A percentile compares a stretch with the other conserved stretches of the same genome.
Conservation (phyloP, 2,113 vertebrate species). For the Corythaeola cristata region DNA sequence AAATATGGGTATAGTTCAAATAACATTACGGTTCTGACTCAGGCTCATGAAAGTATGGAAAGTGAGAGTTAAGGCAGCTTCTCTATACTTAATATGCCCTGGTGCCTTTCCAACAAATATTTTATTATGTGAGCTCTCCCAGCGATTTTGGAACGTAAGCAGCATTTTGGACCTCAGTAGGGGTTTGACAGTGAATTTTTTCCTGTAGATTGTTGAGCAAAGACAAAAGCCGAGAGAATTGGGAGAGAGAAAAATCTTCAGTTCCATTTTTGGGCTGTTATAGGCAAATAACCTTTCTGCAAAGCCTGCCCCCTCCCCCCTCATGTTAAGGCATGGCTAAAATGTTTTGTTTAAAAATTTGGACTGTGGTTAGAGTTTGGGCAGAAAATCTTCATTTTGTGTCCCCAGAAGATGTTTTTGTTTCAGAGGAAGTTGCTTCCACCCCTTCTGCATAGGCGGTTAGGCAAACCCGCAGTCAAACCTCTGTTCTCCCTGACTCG, state of each 20-base stretch:
- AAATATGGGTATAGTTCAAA: constrained; percentile 33
- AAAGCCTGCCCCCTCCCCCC: neutral
- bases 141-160: neutral
- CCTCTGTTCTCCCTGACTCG: neutral
- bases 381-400: neutral
- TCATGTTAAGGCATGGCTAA: neutral
- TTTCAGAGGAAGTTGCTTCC: neutral
- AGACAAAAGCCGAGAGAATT: neutral
- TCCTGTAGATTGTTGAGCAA: neutral
- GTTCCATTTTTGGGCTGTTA: neutral
- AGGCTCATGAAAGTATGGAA: constrained; percentile 58
- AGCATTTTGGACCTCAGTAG: neutral
- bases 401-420: neutral
- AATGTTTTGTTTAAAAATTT: neutral
- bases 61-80: constrained; percentile 63
- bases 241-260: neutral
- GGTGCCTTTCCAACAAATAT: constrained; percentile 19
- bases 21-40: constrained; percentile 46
- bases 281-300: neutral
- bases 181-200: neutral
- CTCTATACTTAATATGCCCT: neutral
- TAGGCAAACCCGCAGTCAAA: neutral
- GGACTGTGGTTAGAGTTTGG: neutral
- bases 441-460: neutral
- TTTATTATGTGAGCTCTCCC: constrained; percentile 26